Percentiles rank a stretch among this genome's conserved stretches.
Conservation (phyloP, 1,140 invertebrate species). For the Plutomurus gul region DNA sequence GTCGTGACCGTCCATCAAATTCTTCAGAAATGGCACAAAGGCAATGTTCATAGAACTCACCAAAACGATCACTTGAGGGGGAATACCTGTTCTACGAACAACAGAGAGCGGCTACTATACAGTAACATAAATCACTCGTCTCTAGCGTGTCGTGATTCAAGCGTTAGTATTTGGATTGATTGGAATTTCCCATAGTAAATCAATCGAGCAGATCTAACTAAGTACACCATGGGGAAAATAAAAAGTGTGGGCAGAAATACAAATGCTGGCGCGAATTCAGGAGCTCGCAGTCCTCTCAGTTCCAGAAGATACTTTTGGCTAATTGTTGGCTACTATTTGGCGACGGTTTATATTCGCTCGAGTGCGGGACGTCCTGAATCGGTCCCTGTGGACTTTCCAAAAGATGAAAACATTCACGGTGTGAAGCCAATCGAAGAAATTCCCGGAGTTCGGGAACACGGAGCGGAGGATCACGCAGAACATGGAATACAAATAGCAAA, state of each 20-base stretch:
- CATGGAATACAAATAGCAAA: slow-evolving; percentile 67
- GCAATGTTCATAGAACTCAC: background rate
- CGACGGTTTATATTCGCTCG: slow-evolving; percentile 38
- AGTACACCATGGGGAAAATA: background rate
- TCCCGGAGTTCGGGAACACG: background rate
- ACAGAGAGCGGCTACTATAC: too few species aligned
- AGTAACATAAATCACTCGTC: too few species aligned
- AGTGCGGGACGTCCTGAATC: background rate
- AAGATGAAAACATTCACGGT: background rate
- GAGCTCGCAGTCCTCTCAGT: background rate
- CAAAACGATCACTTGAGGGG: too few species aligned
- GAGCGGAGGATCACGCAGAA: background rate
- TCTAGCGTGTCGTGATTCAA: slow-evolving; percentile 3
- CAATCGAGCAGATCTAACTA: background rate
- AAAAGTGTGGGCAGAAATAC: background rate
- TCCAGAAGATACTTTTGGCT: slow-evolving; percentile 48
- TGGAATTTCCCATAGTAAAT: background rate
- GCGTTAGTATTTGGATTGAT: background rate
- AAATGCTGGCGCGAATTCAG: background rate
- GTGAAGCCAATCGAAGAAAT: slow-evolving; percentile 12
- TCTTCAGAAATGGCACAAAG: background rate
- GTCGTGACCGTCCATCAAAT: background rate
- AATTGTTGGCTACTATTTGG: slow-evolving; percentile 49
- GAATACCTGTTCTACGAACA: too few species aligned
- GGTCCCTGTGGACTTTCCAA: background rate